Base-by-base conservation (phyloP, 2,888 invertebrate genomes). In the Platypus cylindrus region DNA sequence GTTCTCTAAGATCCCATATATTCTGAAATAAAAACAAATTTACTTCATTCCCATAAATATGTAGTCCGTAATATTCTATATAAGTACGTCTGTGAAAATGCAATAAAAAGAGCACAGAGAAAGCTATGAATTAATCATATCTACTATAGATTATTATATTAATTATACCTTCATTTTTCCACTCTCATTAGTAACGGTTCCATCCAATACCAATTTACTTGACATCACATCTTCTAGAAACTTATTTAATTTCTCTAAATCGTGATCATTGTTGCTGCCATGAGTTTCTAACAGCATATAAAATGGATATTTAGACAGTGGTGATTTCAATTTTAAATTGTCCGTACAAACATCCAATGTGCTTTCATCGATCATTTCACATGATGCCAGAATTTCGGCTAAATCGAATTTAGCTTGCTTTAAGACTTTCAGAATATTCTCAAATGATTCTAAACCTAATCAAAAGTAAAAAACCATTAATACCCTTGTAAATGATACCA, bases 331-430 rank as follows among this genome's bases (percentile, higher is more conserved):
- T 7, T 71, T 68, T 32, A 75, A 68, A 53, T 80, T 72, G 26
- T 66, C 58, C 1, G 70, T 66, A 1, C 78, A 75, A 22, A 73
- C 67, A n/a, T 70, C 69, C 51, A 95, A 66, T 0, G 87, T 75
- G 25, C 63, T 61, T 8, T 67, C 66, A 60, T 98, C 97, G 40
- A 97, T 81, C 69, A 97, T 75, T 67, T 98, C 98, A 63, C 89
- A 95, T 0, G 95, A 90, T 3, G 95, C 94, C 24, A 98, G 60
- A 44, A 93, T 85, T 66, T 97, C 95, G 1, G 82, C 85, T 8
- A 94, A 64, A 15, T 75, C 71, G 1, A 60, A 60, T 58, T 81
- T 86, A 0, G 91, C 86, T 41, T 73, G 65, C 46, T 71, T 67
- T 54, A 80, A 84, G 0, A 86, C 73, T 47, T 78, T 65, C 9